Evolutionary conservation across 2,888 invertebrate species (phyloP).

Genomic region (Leptinotarsa peninsularis): DNA sequence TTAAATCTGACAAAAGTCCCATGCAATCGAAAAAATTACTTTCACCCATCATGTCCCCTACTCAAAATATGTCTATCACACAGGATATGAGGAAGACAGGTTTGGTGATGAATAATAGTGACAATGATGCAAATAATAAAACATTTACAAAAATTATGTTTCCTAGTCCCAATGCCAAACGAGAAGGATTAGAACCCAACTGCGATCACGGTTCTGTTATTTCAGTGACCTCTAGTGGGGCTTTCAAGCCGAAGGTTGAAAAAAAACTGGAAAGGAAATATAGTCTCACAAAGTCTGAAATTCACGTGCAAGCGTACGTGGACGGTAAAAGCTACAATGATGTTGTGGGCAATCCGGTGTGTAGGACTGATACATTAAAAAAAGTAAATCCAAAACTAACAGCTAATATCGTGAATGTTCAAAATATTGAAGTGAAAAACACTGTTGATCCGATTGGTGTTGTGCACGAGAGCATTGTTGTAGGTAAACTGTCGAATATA

Average conservation of each 20-base stretch:
- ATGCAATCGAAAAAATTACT: constrained; percentile 49
- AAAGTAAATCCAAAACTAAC: constrained; percentile 55
- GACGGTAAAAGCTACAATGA: constrained; percentile 57
- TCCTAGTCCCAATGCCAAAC: constrained; percentile 61
- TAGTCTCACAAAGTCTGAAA: constrained; percentile 77
- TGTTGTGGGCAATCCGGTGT: constrained; percentile 27
- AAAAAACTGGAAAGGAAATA: constrained; percentile 65
- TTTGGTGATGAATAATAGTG: constrained; percentile 54
- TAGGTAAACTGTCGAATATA: constrained; percentile 53
- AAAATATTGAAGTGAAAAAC: constrained; percentile 55
- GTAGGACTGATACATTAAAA: constrained; percentile 38
- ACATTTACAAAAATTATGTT: constrained; percentile 69
- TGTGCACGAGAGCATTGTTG: constrained; percentile 51
- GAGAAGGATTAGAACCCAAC: constrained; percentile 67
- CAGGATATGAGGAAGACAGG: constrained; percentile 46
- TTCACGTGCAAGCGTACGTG: constrained; percentile 67
- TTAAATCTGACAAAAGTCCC: constrained; percentile 52
- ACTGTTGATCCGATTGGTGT: constrained; percentile 43
- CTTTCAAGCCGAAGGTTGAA: constrained; percentile 65
- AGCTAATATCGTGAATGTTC: constrained; percentile 60
- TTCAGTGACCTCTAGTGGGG: constrained; percentile 79
- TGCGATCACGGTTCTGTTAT: constrained; percentile 75
- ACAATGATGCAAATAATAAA: constrained; percentile 70
- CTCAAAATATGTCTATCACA: constrained; percentile 62
- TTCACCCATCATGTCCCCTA: constrained; percentile 64